Conservation (phyloP, 37 sponge, comb jelly and placozoan genomes). For the Diacarnus erythraeanus region DNA sequence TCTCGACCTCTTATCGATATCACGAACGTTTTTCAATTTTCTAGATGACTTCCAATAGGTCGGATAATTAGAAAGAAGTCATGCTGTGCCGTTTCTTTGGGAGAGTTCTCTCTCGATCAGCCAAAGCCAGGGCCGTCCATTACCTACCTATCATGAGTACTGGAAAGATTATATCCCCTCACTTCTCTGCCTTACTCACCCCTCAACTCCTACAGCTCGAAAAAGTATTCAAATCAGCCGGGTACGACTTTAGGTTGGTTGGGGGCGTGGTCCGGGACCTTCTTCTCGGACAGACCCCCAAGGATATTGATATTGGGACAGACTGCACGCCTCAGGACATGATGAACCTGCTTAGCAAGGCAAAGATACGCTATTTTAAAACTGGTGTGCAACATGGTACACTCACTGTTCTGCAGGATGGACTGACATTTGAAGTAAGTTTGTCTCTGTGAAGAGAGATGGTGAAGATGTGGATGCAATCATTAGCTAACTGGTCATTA, state of each 20-base stretch:
- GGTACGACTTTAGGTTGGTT: conserved; percentile 81
- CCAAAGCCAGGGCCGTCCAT: background rate
- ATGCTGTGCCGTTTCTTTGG: too few relatives aligned
- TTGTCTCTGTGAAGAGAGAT: background rate
- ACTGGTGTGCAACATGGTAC: conserved; percentile 97
- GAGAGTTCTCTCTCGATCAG: too few relatives aligned
- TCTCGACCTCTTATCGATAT: too few relatives aligned
- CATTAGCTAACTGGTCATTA: background rate
- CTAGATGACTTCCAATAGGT: background rate
- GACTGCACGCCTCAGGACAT: conserved; percentile 87
- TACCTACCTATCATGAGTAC: conserved; percentile 45
- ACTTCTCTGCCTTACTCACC: conserved; percentile 63
- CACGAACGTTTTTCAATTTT: conserved; percentile 21
- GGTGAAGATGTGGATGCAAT: background rate
- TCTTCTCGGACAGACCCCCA: conserved; percentile 75
- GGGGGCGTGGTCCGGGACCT: conserved; percentile 97
- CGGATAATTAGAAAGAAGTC: background rate
- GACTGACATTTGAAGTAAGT: conserved; percentile 34
- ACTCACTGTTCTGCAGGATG: conserved; percentile 65
- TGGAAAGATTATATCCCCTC: conserved; percentile 53
- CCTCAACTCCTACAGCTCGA: conserved; percentile 61
- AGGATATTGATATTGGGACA: conserved; percentile 97
- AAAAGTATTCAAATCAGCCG: conserved; percentile 45
- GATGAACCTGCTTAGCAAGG: conserved; percentile 60
- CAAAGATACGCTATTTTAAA: conserved; percentile 59